Base-by-base conservation (phyloP, 2,113 vertebrate genomes). In the Phocoena sinus region DNA sequence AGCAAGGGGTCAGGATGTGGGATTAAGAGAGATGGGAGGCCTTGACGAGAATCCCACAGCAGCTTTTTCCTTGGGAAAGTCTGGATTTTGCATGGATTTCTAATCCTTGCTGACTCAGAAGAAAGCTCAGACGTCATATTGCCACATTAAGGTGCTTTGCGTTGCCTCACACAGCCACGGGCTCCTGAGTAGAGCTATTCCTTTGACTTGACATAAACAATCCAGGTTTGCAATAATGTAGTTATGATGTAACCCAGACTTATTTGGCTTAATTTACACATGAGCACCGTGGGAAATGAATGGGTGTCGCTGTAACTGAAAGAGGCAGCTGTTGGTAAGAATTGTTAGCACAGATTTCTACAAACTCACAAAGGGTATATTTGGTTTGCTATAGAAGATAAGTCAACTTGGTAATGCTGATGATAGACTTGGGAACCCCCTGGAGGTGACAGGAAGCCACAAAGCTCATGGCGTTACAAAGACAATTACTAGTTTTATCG, bases 71-170 rank as follows among this genome's bases (percentile, higher is more conserved):
- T 87, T 76, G 85, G 47, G 36, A 89, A 97, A 96, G n/a, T 89
- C 86, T 97, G 68, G 20, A 17, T 79, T 89, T 89, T 93, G 44
- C 68, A 67, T 31, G 70, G 71, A 68, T 96, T 89, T 89, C 77
- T 80, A 62, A 28, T 65, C 56, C 47, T 82, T 74, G 87, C 36
- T 97, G 94, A 93, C 87, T 92, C 77, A 62, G 58, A 70, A 87
- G 79, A 80, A 91, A 97, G 94, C 31, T 74, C 76, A 60, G 76
- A 76, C 10, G 9, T 94, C n/a, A 62, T 38, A 88, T 93, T 96
- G 93, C 65, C 82, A 62, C 67, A 68, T 70, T 53, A 93, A 97
- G 47, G 74, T 95, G 65, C 38, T 91, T 63, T 26, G 10, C 28
- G 1, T 21, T 23, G 73, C 70, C 41, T 68, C 67, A 67, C 56